These are phyloP conservation scores for Geodia barretti DNA, from an alignment of 37 sponge, comb jelly and placozoan genomes.

Conservation along the genomic window DNA sequence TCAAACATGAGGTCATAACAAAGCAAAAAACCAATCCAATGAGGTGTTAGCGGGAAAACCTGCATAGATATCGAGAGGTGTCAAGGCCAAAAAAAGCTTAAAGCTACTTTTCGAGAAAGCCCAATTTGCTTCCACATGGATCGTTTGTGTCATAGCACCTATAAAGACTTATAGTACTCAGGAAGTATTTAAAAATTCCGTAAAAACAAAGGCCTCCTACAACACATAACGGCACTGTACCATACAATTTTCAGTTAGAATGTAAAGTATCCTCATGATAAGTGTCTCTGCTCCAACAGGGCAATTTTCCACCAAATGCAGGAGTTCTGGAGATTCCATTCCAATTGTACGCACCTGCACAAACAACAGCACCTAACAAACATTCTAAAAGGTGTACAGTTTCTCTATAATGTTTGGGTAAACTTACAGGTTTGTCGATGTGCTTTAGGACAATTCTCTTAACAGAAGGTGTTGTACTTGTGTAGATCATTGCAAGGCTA, in stretches of 20 bases:
- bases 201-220: no score
- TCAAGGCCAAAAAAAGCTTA: no score
- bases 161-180: no score
- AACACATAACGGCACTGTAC: no score
- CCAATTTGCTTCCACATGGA: no score
- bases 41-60: no score
- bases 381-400: neutral
- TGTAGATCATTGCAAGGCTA: conserved; percentile 85
- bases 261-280: conserved; percentile 89
- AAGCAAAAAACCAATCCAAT: no score
- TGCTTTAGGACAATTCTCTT: conserved; percentile 90
- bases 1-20: no score
- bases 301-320: conserved; percentile 84
- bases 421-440: conserved; percentile 87
- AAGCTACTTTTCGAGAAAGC: no score
- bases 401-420: neutral
- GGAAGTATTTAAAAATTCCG: no score
- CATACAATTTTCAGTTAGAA: conserved; percentile 86
- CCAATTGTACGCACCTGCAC: conserved; percentile 77
- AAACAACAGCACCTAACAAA: neutral
- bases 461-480: conserved; percentile 71
- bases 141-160: no score
- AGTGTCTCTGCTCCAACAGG: conserved; percentile 96
- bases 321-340: conserved; percentile 84
- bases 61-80: no score